Conservation (phyloP, 2,113 vertebrate genomes). For the Centropristis striata region DNA sequence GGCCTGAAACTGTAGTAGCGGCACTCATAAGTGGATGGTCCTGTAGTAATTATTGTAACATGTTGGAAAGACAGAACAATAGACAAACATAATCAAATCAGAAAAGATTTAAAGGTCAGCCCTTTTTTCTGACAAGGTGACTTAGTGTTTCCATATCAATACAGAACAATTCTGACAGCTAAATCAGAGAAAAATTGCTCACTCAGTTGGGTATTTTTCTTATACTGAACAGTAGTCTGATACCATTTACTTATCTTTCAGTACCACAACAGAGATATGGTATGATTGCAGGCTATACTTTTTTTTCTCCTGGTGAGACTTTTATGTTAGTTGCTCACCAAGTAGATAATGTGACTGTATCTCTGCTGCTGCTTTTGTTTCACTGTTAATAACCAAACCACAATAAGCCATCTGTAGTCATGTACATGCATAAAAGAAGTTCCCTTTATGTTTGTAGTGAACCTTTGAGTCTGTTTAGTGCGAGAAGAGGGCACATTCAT, state of each 20-base stretch:
- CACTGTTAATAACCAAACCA: background rate
- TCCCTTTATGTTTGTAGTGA: background rate
- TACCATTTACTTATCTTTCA: background rate
- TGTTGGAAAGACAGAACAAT: background rate
- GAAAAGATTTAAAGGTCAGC: conserved; percentile 28
- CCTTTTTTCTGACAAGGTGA: conserved; percentile 2
- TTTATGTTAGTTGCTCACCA: background rate
- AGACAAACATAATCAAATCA: background rate
- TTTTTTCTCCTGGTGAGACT: background rate
- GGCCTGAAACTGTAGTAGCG: background rate
- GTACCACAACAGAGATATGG: background rate
- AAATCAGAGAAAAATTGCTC: background rate
- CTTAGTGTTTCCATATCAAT: background rate
- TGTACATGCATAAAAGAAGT: background rate
- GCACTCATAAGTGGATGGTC: conserved; percentile 6
- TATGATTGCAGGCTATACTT: background rate
- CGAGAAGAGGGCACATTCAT: background rate
- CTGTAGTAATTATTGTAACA: conserved; percentile 26
- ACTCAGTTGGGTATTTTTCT: conserved; percentile 22
- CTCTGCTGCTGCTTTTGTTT: background rate
- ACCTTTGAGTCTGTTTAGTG: background rate
- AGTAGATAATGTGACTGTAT: background rate
- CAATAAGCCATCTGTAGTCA: background rate
- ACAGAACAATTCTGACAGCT: background rate
- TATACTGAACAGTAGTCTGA: background rate